A percentile compares a stretch with the other conserved stretches of the same genome.
Evolutionary conservation across 2,888 invertebrate genomes (phyloP).

Genomic region (Heliconius aoede): DNA sequence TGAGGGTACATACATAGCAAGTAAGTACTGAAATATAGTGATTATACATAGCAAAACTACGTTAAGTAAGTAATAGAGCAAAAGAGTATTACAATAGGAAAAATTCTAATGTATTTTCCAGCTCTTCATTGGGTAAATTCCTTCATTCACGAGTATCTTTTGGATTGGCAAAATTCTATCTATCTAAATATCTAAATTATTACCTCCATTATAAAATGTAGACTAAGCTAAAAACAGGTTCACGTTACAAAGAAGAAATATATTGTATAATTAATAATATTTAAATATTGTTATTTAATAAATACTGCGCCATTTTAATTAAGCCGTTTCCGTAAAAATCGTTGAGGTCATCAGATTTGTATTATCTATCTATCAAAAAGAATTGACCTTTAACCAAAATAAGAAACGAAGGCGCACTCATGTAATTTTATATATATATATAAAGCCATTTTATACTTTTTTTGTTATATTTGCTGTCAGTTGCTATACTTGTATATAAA

Average conservation of each 20-base stretch:
- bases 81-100: background rate
- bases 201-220: background rate
- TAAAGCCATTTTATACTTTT: no score
- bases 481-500: background rate
- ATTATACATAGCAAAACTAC: background rate
- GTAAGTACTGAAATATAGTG: background rate
- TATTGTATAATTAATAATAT: background rate
- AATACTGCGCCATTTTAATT: conserved; percentile 4
- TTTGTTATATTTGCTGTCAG: no score
- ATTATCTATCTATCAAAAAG: background rate
- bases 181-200: no score
- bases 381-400: conserved; percentile 1
- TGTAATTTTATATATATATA: no score
- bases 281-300: background rate
- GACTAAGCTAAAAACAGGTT: background rate
- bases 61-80: background rate
- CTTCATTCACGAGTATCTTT: no score
- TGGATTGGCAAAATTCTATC: no score
- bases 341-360: conserved; percentile 11
- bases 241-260: conserved; percentile 1
- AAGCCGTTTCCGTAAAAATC: conserved; percentile 15
- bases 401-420: background rate
- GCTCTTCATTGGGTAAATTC: background rate
- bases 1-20: background rate
- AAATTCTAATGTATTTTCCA: background rate